A percentile compares a stretch with the other conserved stretches of the same genome.
Evolutionary conservation across 2,888 invertebrate genomes (phyloP).

Genomic region (Lithophane ornitopus): DNA sequence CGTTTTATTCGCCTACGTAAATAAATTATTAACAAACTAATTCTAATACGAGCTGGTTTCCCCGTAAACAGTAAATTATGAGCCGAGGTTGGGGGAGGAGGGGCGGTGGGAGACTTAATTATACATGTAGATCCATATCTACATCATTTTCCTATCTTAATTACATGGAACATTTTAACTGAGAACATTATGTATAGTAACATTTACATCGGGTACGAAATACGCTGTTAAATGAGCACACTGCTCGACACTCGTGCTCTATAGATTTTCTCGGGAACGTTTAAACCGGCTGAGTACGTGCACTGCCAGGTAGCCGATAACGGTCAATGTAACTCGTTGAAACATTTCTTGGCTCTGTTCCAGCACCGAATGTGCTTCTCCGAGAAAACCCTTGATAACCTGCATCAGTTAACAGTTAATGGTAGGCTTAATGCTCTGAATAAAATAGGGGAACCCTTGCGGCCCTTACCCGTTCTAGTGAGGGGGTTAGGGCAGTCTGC

Average conservation of each 20-base stretch:
- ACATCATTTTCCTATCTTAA: constrained; percentile 46
- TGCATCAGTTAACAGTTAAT: constrained; percentile 78
- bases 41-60: constrained; percentile 30
- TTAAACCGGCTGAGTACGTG: constrained; percentile 63
- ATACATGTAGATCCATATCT: constrained; percentile 31
- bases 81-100: constrained; percentile 2
- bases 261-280: constrained; percentile 52
- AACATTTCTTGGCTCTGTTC: constrained; percentile 78
- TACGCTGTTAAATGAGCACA: constrained; percentile 17
- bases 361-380: constrained; percentile 77
- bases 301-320: constrained; percentile 69
- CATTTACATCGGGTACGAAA: constrained; percentile 28
- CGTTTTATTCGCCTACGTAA: constrained; percentile 25
- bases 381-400: constrained; percentile 81
- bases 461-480: constrained; percentile 61
- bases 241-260: constrained; percentile 20
- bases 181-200: constrained; percentile 14
- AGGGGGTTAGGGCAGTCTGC: constrained; percentile 74
- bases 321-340: constrained; percentile 68
- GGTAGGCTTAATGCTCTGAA: constrained; percentile 81
- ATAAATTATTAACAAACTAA: constrained; percentile 45
- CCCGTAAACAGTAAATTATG: constrained; percentile 24
- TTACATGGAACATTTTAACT: constrained; percentile 40
- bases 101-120: constrained; percentile 44
- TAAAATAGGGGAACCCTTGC: constrained; percentile 73